phyloP scores from a whole-genome alignment of 2,888 invertebrate species.

The Callimorpha dominula region DNA sequence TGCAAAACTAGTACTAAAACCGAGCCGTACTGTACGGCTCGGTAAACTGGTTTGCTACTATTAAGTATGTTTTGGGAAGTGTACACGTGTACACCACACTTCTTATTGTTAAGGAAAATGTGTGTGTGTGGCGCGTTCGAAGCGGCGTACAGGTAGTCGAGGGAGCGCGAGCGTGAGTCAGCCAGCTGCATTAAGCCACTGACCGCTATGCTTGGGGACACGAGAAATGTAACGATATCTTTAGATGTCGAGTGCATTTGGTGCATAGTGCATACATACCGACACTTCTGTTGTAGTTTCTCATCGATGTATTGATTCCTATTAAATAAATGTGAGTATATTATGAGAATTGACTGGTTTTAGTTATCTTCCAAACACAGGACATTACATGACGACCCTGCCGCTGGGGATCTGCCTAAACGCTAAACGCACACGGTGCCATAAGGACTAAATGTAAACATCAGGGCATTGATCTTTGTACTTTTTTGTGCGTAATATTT shows the following conservation, averaged over 20 bases:
- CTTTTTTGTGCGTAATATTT: too few species aligned
- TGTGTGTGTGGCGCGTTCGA: neutral
- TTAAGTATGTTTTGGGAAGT: neutral
- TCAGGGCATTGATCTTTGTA: too few species aligned
- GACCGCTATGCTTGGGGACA: conserved; percentile 5
- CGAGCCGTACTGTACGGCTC: neutral
- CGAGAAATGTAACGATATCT: conserved; percentile 3
- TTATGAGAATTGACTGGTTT: neutral
- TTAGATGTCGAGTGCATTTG: neutral
- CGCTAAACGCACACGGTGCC: too few species aligned
- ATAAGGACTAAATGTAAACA: too few species aligned
- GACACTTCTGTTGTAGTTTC: neutral
- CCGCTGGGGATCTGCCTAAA: neutral
- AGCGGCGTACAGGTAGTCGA: neutral
- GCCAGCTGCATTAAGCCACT: conserved; percentile 12
- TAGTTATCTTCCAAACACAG: neutral
- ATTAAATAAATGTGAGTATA: neutral
- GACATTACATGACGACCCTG: neutral
- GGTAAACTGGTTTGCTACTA: neutral
- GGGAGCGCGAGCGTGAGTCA: conserved; percentile 6
- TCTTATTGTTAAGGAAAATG: neutral
- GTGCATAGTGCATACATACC: too few species aligned
- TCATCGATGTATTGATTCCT: too few species aligned
- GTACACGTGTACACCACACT: neutral
- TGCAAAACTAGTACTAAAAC: too few species aligned